These are phyloP conservation scores for Silurus glanis DNA, from an alignment of 2,113 vertebrate species.

Conservation along the genomic window DNA sequence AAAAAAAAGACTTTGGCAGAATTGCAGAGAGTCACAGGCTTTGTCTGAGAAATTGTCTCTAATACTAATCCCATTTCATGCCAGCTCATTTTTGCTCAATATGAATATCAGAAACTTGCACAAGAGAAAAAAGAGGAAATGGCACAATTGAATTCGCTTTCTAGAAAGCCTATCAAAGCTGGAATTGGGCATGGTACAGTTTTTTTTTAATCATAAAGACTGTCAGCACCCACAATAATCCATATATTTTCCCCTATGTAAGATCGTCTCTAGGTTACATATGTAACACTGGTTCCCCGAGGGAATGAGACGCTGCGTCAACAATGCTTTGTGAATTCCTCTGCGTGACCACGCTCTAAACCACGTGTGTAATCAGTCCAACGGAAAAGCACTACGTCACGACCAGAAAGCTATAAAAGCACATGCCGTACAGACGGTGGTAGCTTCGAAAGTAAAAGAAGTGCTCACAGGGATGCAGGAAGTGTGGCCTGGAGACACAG, in stretches of 20 bases:
- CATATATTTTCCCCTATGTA: background rate
- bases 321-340: too few relatives aligned
- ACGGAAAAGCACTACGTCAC: too few relatives aligned
- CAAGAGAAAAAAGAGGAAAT: slow-evolving; percentile 54
- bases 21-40: slow-evolving; percentile 47
- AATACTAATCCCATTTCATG: slow-evolving; percentile 71
- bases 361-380: too few relatives aligned
- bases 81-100: slow-evolving; percentile 62
- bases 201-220: slow-evolving; percentile 48
- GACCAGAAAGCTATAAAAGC: too few relatives aligned
- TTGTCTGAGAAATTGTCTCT: slow-evolving; percentile 68
- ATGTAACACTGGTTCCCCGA: too few relatives aligned
- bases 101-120: slow-evolving; percentile 61
- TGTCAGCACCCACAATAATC: slow-evolving; percentile 18
- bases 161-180: slow-evolving; percentile 60
- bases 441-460: too few relatives aligned
- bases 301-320: too few relatives aligned
- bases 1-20: slow-evolving; percentile 55
- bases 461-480: too few relatives aligned
- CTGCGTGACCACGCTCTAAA: too few relatives aligned
- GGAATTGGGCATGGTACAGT: slow-evolving; percentile 59
- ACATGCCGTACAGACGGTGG: too few relatives aligned
- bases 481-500: too few relatives aligned
- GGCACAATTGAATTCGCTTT: slow-evolving; percentile 56
- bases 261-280: background rate